A percentile compares a stretch with the other conserved stretches of the same genome.
Evolutionary conservation across 2,888 invertebrate species (phyloP).

Genomic region (Mesorhabditis belari): DNA sequence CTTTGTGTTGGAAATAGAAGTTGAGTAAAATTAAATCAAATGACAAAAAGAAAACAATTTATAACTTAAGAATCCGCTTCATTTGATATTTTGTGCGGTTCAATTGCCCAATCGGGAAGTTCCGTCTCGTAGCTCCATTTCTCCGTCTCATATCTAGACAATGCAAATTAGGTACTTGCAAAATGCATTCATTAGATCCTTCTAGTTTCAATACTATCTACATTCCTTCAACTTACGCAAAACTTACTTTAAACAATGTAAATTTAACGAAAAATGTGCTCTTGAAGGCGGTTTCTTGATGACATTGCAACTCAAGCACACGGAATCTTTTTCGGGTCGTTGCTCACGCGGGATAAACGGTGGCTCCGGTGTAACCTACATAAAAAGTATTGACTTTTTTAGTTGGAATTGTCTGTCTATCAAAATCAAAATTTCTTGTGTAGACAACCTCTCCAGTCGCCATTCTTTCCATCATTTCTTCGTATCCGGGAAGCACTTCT

Average conservation of each 20-base stretch:
- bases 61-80: no score
- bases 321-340: slow-evolving; percentile 36
- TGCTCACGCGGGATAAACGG: slow-evolving; percentile 17
- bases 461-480: slow-evolving; percentile 24
- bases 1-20: not conserved
- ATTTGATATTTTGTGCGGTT: slow-evolving; percentile 4
- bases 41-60: not conserved
- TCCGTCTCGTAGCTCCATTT: slow-evolving; percentile 43
- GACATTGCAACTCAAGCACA: slow-evolving; percentile 48
- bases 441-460: slow-evolving; percentile 18
- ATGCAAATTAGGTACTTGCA: not conserved
- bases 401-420: not conserved
- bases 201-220: no score
- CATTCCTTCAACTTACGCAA: no score
- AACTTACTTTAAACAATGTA: slow-evolving; percentile 49
- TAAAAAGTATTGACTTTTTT: no score
- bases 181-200: no score
- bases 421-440: not conserved
- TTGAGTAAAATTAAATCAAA: not conserved
- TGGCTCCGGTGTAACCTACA: slow-evolving; percentile 16
- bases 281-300: slow-evolving; percentile 29
- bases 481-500: slow-evolving; percentile 36
- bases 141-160: slow-evolving; percentile 21
- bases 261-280: slow-evolving; percentile 35
- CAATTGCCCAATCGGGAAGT: slow-evolving; percentile 45